Percentiles rank a stretch among this genome's conserved stretches.
Evolutionary conservation across 2,113 vertebrate genomes (phyloP).

Genomic region (Elachura formosa): DNA sequence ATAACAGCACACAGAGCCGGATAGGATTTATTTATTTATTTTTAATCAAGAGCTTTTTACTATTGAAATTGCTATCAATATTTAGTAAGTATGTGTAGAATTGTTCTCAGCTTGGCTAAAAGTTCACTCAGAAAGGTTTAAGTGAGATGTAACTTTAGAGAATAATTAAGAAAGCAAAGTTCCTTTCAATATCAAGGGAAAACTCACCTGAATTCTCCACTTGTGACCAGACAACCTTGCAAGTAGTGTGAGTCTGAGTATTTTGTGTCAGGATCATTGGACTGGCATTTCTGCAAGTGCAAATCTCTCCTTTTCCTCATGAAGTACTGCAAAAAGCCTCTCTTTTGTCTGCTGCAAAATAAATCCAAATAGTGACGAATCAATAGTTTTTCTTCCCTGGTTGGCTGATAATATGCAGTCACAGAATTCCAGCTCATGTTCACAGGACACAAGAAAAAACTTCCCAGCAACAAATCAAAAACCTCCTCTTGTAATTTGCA

Average conservation of each 20-base stretch:
- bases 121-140: neutral
- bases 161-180: neutral
- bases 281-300: fast-evolving
- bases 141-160: neutral
- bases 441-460: neutral
- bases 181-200: neutral
- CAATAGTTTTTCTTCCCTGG: neutral
- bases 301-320: neutral
- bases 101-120: neutral
- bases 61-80: fast-evolving
- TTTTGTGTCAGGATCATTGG: neutral
- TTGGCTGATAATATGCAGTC: neutral
- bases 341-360: neutral
- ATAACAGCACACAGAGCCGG: neutral
- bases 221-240: neutral
- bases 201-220: neutral
- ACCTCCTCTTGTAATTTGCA: neutral
- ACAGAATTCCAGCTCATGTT: neutral
- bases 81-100: neutral
- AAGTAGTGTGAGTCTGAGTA: neutral
- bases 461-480: neutral
- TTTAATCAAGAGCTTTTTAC: neutral
- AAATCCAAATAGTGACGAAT: neutral
- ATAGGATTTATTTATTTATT: neutral
- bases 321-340: neutral